These are phyloP conservation scores for Macquaria australasica DNA, from an alignment of 2,113 vertebrate species.

Conservation along the genomic window DNA sequence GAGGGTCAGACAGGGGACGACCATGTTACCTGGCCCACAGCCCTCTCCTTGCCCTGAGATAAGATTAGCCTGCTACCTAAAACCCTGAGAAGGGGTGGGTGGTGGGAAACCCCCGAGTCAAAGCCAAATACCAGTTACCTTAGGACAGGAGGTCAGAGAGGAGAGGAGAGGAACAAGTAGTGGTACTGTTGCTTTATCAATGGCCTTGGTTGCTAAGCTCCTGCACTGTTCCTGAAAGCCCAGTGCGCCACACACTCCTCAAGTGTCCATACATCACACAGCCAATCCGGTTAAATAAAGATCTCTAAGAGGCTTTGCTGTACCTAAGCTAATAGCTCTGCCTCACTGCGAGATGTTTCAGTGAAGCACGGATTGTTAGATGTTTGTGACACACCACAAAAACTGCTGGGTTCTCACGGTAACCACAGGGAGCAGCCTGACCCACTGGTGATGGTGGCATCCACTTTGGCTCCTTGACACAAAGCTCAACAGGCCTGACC, in stretches of 20 bases:
- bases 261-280: conserved; percentile 81
- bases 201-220: conserved; percentile 51
- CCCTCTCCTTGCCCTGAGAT: conserved; percentile 58
- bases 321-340: conserved; percentile 83
- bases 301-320: conserved; percentile 87
- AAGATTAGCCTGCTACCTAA: conserved; percentile 76
- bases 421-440: conserved; percentile 42
- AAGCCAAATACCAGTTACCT: conserved; percentile 71
- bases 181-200: conserved; percentile 52
- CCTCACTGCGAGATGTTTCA: conserved; percentile 66
- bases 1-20: conserved; percentile 47
- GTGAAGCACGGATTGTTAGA: conserved; percentile 56
- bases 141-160: conserved; percentile 44
- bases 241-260: conserved; percentile 69
- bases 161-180: background rate
- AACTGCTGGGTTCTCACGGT: conserved; percentile 53
- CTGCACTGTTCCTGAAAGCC: conserved; percentile 53
- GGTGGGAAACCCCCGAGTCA: conserved; percentile 76
- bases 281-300: conserved; percentile 86
- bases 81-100: conserved; percentile 62
- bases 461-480: conserved; percentile 52
- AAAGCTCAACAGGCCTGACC: conserved; percentile 51
- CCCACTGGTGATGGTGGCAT: conserved; percentile 54
- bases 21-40: conserved; percentile 57
- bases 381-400: conserved; percentile 69